Evolutionary conservation across 2,797 vertebrate genomes (phyloP).

Genomic region (Cyprinella venusta): DNA sequence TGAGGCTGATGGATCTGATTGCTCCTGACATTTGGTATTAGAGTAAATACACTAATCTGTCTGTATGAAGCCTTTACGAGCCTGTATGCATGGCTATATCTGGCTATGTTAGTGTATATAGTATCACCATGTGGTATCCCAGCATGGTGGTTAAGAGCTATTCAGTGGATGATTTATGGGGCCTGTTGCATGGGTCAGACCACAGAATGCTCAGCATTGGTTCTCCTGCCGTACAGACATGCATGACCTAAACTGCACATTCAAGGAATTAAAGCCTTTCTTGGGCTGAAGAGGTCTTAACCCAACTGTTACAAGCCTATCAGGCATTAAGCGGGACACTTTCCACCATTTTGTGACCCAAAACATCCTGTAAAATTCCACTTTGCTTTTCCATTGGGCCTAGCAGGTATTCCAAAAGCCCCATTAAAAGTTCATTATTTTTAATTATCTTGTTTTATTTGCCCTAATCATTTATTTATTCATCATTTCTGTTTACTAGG

Average conservation of each 20-base stretch:
- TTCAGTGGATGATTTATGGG: constrained; percentile 27
- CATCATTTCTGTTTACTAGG: neutral
- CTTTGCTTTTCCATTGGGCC: neutral
- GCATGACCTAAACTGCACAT: neutral
- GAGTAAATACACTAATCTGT: constrained; percentile 24
- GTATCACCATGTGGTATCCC: constrained; percentile 44
- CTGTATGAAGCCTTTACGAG: constrained; percentile 17
- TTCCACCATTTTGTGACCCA: constrained; percentile 3
- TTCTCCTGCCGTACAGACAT: neutral
- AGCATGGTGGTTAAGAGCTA: neutral
- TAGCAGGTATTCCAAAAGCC: neutral
- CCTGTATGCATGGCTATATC: neutral
- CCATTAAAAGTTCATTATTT: neutral
- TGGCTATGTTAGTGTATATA: constrained; percentile 37
- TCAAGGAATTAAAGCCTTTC: neutral
- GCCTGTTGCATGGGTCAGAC: constrained; percentile 26
- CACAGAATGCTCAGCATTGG: constrained; percentile 25
- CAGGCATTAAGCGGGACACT: neutral
- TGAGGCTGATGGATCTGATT: constrained; percentile 35
- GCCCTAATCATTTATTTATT: neutral
- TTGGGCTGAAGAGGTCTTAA: neutral
- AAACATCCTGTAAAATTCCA: constrained; percentile 13
- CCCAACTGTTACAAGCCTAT: neutral
- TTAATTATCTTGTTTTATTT: neutral
- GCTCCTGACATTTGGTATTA: constrained; percentile 24